Evolutionary conservation across 2,888 invertebrate genomes (phyloP), one percentile per base, ranked within the genome.

Genomic region (Drosophila prostipennis): DNA sequence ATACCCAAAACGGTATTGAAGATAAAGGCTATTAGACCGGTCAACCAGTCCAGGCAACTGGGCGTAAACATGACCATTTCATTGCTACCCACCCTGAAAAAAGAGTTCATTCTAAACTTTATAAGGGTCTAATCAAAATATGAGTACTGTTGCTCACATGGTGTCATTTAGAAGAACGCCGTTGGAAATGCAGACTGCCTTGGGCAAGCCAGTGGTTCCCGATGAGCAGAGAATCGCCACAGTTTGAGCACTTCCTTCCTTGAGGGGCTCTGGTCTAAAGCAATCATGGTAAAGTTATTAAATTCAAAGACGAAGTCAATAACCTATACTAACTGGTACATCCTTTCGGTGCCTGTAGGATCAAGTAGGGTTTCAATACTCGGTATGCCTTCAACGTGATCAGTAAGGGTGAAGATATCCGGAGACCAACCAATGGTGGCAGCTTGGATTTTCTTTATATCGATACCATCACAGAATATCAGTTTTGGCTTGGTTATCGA

Each of bases 181-280:
- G 75, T 72, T 87, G 2, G 87, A 79, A 11, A 89, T 63, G 49
- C 78, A 79, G n/a, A 90, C 86, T 2, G 85, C 87, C 68, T 91
- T 91, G 0, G 89, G 87, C 34, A 87, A 48, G 19, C 90, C 89
- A 1, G 88, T 89, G 4, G 89, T 89, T 3, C 91, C 90, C 3
- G 89, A 90, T 0, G 91, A 89, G 59, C 87, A 87, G 10, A 90
- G 37, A 10, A 32, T 32, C 32, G 10, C 32, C 8, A 84, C 77
- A 4, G 83, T 80, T 58, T 89, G 86, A 52, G 77, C 76, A 0
- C 72, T 72, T 2, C 87, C 83, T 48, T 70, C 67, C 11, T 60
- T 72, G 2, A 90, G 55, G 3, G 61, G 60, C 34, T 75, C 77
- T 2, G 83, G 77, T 26, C 89, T 90, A 13, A 0, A 32, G 10